These are phyloP conservation scores for Listrodromus nycthemerus DNA, from an alignment of 2,888 invertebrate genomes.

Conservation along the genomic window DNA sequence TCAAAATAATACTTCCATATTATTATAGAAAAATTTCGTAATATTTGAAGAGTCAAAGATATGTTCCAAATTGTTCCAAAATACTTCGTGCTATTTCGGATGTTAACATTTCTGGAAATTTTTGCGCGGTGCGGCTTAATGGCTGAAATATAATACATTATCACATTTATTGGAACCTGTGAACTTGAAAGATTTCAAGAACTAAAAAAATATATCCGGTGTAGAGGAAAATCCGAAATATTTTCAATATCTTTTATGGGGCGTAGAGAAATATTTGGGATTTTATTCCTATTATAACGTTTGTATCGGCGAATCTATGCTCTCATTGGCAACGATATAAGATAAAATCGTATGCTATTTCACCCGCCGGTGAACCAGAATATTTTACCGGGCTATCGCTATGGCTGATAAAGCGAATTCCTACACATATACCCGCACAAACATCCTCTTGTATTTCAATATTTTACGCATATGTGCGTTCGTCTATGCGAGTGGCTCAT, in stretches of 20 bases:
- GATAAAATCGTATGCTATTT: not conserved
- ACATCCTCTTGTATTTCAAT: not conserved
- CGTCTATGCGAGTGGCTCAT: not conserved
- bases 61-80: too few species aligned
- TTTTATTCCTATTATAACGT: not conserved
- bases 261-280: not conserved
- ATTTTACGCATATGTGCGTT: not conserved
- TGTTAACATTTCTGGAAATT: not conserved
- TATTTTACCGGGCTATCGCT: not conserved
- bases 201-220: not conserved
- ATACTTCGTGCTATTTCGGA: too few species aligned
- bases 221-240: not conserved
- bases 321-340: slow-evolving; percentile 10
- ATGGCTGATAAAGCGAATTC: slow-evolving; percentile 2
- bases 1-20: too few species aligned
- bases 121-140: not conserved
- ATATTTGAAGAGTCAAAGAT: too few species aligned
- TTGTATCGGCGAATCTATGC: not conserved
- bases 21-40: too few species aligned
- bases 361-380: not conserved
- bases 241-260: not conserved
- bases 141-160: not conserved
- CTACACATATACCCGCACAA: not conserved
- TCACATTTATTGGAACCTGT: not conserved
- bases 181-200: not conserved